A percentile compares a stretch with the other conserved stretches of the same genome.
These are phyloP conservation scores for Heterotilapia buettikoferi DNA, from an alignment of 2,113 vertebrate genomes.

Conservation along the genomic window DNA sequence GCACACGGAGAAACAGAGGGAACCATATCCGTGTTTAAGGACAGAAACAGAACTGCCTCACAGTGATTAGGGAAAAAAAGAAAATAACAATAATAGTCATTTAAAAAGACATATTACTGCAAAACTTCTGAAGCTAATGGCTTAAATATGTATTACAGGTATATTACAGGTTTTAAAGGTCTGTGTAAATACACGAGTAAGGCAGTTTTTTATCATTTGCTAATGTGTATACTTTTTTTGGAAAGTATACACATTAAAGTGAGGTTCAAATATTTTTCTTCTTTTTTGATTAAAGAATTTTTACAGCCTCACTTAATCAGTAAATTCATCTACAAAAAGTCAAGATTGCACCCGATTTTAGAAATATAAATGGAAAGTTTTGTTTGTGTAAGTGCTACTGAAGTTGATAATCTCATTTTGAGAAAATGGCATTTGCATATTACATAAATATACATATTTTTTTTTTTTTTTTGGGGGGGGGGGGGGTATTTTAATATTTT, in stretches of 20 bases:
- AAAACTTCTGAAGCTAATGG: accelerated
- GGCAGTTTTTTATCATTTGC: background rate
- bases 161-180: background rate
- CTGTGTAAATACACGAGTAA: background rate
- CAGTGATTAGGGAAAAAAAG: background rate
- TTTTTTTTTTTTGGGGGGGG: too few relatives aligned
- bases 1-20: background rate
- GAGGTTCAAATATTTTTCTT: background rate
- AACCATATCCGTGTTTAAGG: background rate
- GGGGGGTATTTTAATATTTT: too few relatives aligned
- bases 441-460: background rate
- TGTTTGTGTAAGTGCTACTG: accelerated
- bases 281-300: background rate
- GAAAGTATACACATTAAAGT: background rate
- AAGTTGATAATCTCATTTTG: background rate
- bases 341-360: background rate
- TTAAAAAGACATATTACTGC: background rate
- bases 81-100: background rate
- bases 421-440: background rate
- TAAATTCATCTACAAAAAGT: background rate
- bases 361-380: background rate
- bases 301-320: background rate
- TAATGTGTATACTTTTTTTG: background rate
- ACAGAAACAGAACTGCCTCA: background rate
- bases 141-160: background rate